Evolutionary conservation across 2,797 vertebrate species (phyloP).

Genomic region (Sebastes nivosus): DNA sequence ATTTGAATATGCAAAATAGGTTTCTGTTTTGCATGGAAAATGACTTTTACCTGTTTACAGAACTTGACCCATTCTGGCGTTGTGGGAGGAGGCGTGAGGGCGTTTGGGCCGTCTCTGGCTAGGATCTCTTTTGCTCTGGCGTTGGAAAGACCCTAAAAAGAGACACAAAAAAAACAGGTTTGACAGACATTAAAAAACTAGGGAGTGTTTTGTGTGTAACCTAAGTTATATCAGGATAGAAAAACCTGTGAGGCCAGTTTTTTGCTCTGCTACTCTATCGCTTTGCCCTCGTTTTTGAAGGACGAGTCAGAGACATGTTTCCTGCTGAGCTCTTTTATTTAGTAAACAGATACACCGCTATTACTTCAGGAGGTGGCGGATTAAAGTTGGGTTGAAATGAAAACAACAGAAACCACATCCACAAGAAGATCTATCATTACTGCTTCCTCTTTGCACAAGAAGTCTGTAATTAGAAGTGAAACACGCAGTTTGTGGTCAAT

Average conservation of each 20-base stretch:
- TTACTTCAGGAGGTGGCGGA: background rate
- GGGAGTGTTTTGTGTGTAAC: background rate
- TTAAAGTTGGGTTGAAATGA: background rate
- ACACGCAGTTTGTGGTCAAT: background rate
- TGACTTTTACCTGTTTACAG: slow-evolving; percentile 83
- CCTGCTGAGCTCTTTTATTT: background rate
- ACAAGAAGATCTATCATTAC: slow-evolving; percentile 7
- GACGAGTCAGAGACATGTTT: background rate
- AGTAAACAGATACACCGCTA: background rate
- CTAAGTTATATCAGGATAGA: background rate
- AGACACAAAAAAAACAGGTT: background rate
- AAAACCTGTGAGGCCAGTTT: slow-evolving; percentile 27
- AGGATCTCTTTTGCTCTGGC: slow-evolving; percentile 91
- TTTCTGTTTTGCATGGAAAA: slow-evolving; percentile 2
- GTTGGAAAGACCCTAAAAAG: slow-evolving; percentile 86
- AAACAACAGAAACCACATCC: slow-evolving; percentile 5
- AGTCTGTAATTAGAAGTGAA: background rate
- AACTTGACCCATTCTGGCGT: slow-evolving; percentile 98
- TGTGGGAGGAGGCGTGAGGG: slow-evolving; percentile 94
- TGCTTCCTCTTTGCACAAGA: background rate
- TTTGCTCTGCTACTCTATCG: background rate
- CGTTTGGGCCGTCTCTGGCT: slow-evolving; percentile 91
- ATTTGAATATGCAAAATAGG: slow-evolving; percentile 22
- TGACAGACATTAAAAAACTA: background rate
- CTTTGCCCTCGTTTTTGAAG: background rate